Evolutionary conservation across 2,797 vertebrate genomes (phyloP), one percentile per base, ranked within the genome.

Genomic region (Fundulus diaphanus): DNA sequence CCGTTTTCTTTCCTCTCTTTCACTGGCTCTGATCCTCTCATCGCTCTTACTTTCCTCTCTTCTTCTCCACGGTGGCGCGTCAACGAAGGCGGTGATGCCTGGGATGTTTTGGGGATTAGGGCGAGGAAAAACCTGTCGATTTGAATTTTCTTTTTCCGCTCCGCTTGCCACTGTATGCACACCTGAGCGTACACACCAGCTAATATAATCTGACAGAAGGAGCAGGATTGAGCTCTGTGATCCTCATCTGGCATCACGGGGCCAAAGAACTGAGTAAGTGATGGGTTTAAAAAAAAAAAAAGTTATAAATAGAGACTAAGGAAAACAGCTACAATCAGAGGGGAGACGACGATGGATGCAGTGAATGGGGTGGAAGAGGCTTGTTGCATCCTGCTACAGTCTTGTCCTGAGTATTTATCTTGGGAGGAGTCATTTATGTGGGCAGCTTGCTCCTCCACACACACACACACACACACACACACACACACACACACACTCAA

Each of bases 391-490:
- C 76, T 84, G 81, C 81, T 24, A 0, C 76, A 77, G 72, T 74
- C 66, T 72, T 71, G 70, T 83, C 67, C 63, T 71, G 42, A 86
- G 87, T 89, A 86, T 90, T 91, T 85, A 90, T 76, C 80, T 84
- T 73, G 71, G 77, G 76, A 82, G 72, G 81, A 89, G 82, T 82
- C 85, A 86, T 80, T 82, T 81, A 76, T 87, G 87, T 84, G 81
- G 86, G 80, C 78, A 86, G 81, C 87, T 76, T 76, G 61, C 83
- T 69, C 79, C 70, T 77, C 72, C 82, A 82, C 89, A 85, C 74
- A 79, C 57, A 81, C 86, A 84, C 86, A 83, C 85, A 82, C 89
- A 72, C 76, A 84, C 86, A 83, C 85, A 82, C 89, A 72, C 76
- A 81, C 82, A 82, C 89, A 85, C 74, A 79, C 57, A 81, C 86